These are phyloP conservation scores for Anas platyrhynchos DNA, from an alignment of 2,113 vertebrate species.

Conservation along the genomic window DNA sequence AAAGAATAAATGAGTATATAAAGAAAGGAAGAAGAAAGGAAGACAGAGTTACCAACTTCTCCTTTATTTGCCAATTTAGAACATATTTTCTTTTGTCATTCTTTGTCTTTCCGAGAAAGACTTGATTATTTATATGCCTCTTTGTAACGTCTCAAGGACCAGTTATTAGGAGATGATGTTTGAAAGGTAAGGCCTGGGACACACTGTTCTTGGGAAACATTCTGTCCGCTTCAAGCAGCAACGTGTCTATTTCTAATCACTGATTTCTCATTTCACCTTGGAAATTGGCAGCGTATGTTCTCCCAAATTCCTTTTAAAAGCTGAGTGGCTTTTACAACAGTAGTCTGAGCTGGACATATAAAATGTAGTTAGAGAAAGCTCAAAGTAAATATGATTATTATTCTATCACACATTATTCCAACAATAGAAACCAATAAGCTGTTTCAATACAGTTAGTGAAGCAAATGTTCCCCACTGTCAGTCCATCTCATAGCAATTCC, in stretches of 20 bases:
- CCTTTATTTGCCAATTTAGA: neutral
- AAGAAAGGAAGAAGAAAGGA: neutral
- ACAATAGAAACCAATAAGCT: neutral
- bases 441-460: neutral
- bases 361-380: neutral
- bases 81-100: neutral
- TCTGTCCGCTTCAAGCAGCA: neutral
- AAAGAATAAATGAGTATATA: neutral
- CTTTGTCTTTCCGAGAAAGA: neutral
- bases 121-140: neutral
- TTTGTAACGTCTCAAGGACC: neutral
- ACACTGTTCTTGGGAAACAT: neutral
- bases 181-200: neutral
- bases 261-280: neutral
- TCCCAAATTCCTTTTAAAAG: neutral
- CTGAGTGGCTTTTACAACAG: neutral
- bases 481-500: neutral
- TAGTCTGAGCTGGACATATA: neutral
- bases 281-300: neutral
- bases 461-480: neutral
- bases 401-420: neutral
- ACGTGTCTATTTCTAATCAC: neutral
- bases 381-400: neutral
- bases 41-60: neutral
- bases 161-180: neutral